These are phyloP conservation scores for Eupeodes latifasciatus DNA, from an alignment of 2,888 invertebrate genomes.

Conservation along the genomic window DNA sequence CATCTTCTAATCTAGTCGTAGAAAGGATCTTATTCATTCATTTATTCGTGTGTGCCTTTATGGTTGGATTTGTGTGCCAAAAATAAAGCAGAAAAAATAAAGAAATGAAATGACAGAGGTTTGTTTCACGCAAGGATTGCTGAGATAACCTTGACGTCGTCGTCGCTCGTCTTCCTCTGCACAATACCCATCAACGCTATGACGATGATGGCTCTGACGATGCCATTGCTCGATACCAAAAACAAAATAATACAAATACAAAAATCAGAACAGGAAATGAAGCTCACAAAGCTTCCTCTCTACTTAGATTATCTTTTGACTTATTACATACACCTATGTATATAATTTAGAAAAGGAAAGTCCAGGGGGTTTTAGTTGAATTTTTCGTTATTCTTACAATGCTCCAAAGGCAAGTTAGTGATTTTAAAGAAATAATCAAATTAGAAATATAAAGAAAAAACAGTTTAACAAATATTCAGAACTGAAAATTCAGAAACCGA, in stretches of 20 bases:
- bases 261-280: conserved; percentile 44
- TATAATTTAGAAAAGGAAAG: conserved; percentile 43
- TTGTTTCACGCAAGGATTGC: conserved; percentile 56
- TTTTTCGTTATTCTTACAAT: background rate
- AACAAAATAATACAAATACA: conserved; percentile 5
- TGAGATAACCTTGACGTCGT: conserved; percentile 47
- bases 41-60: conserved; percentile 56
- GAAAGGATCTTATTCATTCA: conserved; percentile 60
- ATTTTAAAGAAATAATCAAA: background rate
- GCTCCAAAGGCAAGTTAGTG: background rate
- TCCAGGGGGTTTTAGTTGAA: background rate
- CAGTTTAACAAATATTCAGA: too few relatives aligned
- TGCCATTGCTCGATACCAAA: background rate
- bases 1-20: conserved; percentile 3
- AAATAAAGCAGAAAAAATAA: conserved; percentile 19
- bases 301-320: conserved; percentile 49
- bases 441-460: background rate
- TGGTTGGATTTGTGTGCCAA: conserved; percentile 41
- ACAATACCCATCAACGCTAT: conserved; percentile 12
- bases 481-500: too few relatives aligned
- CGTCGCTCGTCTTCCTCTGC: conserved; percentile 1
- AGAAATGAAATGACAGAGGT: conserved; percentile 17
- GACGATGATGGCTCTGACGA: background rate
- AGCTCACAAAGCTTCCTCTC: conserved; percentile 14
- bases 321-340: conserved; percentile 5